Percentiles rank a stretch among this genome's conserved stretches.
Evolutionary conservation across 2,888 invertebrate genomes (phyloP).

Genomic region (Drosophila antonietae): DNA sequence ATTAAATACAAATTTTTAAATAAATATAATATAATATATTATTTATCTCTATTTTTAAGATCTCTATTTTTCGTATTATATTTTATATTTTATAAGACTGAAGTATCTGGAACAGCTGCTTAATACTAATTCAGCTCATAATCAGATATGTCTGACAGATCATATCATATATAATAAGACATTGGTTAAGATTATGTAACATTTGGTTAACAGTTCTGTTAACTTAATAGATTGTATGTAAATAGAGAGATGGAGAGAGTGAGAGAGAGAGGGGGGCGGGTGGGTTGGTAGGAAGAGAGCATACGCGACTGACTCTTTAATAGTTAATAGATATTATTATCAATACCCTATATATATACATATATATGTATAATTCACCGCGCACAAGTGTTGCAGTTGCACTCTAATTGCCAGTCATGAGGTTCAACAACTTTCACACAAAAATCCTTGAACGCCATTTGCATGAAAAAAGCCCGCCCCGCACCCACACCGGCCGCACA

Average conservation of each 20-base stretch:
- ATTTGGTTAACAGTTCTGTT: neutral
- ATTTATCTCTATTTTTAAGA: too few species aligned
- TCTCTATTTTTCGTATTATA: too few species aligned
- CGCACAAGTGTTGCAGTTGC: constrained; percentile 62
- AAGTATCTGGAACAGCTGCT: too few species aligned
- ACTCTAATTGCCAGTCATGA: constrained; percentile 77
- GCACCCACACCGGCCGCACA: constrained; percentile 35
- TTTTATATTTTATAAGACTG: too few species aligned
- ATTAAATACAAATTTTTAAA: too few species aligned
- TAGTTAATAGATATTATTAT: constrained; percentile 45
- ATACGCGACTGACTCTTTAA: constrained; percentile 2
- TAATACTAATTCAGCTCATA: too few species aligned
- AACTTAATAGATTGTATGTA: neutral
- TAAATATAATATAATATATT: too few species aligned
- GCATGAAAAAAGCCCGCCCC: constrained; percentile 60
- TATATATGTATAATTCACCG: constrained; percentile 1
- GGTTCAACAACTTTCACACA: constrained; percentile 83
- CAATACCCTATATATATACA: constrained; percentile 46
- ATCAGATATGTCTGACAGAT: neutral
- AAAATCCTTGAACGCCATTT: constrained; percentile 83
- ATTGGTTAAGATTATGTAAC: neutral
- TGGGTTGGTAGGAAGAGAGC: too few species aligned
- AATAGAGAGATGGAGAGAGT: neutral
- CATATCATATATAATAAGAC: neutral
- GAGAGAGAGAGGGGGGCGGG: neutral